Conservation (phyloP, 2,797 vertebrate genomes). For the Pyrocephalus nanus region DNA sequence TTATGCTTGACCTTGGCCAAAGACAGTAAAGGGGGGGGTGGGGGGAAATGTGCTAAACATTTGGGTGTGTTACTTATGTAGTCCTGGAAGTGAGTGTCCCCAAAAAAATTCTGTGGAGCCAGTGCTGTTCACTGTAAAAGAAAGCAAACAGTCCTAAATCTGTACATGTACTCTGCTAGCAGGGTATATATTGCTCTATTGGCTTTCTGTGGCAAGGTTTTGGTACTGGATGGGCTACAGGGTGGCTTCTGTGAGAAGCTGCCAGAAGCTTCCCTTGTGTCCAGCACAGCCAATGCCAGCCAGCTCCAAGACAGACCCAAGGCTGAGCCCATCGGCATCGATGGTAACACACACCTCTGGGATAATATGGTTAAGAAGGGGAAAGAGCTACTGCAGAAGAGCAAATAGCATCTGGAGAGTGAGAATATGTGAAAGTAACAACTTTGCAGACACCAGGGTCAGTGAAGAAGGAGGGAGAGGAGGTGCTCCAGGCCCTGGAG, state of each 20-base stretch:
- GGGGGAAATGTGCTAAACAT: neutral
- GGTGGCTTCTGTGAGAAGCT: neutral
- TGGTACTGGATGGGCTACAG: accelerated
- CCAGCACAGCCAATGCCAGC: neutral
- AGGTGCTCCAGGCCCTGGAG: neutral
- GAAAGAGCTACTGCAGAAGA: neutral
- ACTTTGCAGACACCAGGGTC: neutral
- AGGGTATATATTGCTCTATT: neutral
- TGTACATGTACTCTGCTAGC: neutral
- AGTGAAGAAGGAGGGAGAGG: neutral
- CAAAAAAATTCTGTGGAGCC: neutral
- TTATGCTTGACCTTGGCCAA: neutral
- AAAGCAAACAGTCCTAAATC: neutral
- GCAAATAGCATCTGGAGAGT: neutral
- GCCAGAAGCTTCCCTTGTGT: neutral
- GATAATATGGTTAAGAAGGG: neutral
- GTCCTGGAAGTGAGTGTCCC: neutral
- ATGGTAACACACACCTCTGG: neutral
- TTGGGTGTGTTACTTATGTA: neutral
- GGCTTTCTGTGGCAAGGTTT: neutral
- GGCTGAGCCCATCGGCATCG: accelerated
- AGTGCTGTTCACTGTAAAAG: neutral
- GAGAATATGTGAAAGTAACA: neutral
- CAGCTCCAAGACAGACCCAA: accelerated
- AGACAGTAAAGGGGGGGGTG: neutral